These are phyloP conservation scores for Chloropsis hardwickii DNA, from an alignment of 2,113 vertebrate species.

Conservation along the genomic window DNA sequence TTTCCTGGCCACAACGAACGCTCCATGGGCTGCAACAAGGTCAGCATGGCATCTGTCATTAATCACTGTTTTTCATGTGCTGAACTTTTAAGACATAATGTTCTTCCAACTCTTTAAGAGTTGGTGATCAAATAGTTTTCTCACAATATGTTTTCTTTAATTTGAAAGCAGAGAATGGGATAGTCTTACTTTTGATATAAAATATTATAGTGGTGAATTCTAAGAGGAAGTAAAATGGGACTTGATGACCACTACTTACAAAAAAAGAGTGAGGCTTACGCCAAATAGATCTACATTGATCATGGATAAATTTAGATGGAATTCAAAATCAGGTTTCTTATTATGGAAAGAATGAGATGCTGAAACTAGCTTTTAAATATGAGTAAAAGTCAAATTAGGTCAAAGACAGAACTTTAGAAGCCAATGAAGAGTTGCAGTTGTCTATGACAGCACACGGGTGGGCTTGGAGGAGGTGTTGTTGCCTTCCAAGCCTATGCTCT, in stretches of 20 bases:
- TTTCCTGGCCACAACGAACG: background rate
- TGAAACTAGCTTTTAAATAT: background rate
- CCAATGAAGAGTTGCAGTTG: background rate
- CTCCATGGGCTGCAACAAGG: background rate
- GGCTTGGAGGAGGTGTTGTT: background rate
- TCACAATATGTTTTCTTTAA: background rate
- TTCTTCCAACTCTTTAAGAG: background rate
- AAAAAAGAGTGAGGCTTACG: background rate
- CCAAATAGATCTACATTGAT: background rate
- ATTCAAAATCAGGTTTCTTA: background rate
- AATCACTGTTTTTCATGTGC: background rate
- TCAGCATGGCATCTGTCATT: background rate
- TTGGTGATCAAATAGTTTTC: background rate
- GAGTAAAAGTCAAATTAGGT: background rate
- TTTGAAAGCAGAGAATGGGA: background rate
- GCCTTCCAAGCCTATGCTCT: background rate
- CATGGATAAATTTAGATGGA: slow-evolving; percentile 1
- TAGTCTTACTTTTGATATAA: background rate
- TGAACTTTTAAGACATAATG: background rate
- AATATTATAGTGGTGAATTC: background rate
- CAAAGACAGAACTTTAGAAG: background rate
- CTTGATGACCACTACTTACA: background rate
- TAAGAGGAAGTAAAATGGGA: background rate
- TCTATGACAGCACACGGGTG: background rate
- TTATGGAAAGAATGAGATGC: background rate